These are phyloP conservation scores for Campoletis sonorensis DNA, from an alignment of 1,140 invertebrate species.

Conservation along the genomic window DNA sequence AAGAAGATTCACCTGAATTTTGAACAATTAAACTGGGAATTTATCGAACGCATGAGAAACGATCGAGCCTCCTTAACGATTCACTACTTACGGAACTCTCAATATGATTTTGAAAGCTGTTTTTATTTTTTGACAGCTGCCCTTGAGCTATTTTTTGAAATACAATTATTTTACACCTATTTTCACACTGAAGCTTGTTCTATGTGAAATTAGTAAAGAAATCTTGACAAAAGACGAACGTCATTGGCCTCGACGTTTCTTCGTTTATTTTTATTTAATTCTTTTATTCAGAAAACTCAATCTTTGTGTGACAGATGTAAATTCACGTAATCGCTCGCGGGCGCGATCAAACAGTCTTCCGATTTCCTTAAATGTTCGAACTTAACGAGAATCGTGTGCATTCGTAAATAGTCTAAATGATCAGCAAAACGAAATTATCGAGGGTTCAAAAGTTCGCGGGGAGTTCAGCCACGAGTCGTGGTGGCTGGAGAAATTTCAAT, in stretches of 20 bases:
- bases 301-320: background rate
- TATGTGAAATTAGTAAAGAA: no score
- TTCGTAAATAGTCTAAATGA: conserved; percentile 9
- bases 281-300: background rate
- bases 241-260: background rate
- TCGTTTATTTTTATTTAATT: background rate
- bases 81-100: no score
- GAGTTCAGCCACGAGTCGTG: background rate
- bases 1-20: no score
- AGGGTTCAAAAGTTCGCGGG: background rate
- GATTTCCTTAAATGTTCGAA: background rate
- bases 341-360: background rate
- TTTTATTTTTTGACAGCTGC: no score
- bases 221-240: background rate
- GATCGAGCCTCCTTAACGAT: no score
- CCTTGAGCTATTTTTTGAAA: no score
- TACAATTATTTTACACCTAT: no score
- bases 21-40: no score
- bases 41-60: no score
- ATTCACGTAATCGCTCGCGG: background rate
- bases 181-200: no score
- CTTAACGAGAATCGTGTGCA: background rate
- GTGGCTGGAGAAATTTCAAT: background rate
- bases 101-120: no score
- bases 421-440: conserved; percentile 10